Evolutionary conservation across 1,140 invertebrate species (phyloP), one percentile per base, ranked within the genome.

Genomic region (Conus ventricosus): DNA sequence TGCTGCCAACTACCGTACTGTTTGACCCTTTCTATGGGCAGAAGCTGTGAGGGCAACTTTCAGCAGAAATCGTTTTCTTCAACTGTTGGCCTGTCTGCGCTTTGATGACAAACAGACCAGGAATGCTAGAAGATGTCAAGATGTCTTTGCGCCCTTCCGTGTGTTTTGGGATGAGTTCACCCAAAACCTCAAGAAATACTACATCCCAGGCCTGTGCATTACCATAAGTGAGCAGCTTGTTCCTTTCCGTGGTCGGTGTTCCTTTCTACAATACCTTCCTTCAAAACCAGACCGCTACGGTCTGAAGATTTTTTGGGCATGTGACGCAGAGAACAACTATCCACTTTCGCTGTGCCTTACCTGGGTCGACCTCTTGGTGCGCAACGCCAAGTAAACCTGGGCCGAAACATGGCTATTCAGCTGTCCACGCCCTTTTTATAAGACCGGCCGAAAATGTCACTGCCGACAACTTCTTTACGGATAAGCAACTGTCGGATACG

Each of bases 221-320:
- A 91, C 90, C n/a, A 90, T 94, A 10, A 93, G 93, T 89, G 92
- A 94, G 82, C 93, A 93, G 88, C 87, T 94, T 57, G 76, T 94
- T 55, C 84, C 91, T 17, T 92, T 92, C 82, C 54, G 91, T 75
- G 92, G 92, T 11, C 81, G 91, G 10, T 94, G 92, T 86, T 80
- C 88, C 25, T 94, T 93, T 88, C 57, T 88, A 20, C 93, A 93
- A 85, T 93, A 94, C 75, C 96, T 96, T 78, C 94, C 95, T 76
- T 93, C 92, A 63, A 96, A 96, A 93, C 95, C 95, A 1, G 92
- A 92, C 67, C 95, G 95, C 90, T 96, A 95, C 94, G 93, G 95
- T 90, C 91, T 96, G n/a, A 96, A 95, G 92, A 84, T 94, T 54
- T 93, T 84, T 82, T 82, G 83, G 78, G 23, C 87, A 17, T 84